Base-by-base conservation (phyloP, 2,888 invertebrate species). In the Ischnura elegans region DNA sequence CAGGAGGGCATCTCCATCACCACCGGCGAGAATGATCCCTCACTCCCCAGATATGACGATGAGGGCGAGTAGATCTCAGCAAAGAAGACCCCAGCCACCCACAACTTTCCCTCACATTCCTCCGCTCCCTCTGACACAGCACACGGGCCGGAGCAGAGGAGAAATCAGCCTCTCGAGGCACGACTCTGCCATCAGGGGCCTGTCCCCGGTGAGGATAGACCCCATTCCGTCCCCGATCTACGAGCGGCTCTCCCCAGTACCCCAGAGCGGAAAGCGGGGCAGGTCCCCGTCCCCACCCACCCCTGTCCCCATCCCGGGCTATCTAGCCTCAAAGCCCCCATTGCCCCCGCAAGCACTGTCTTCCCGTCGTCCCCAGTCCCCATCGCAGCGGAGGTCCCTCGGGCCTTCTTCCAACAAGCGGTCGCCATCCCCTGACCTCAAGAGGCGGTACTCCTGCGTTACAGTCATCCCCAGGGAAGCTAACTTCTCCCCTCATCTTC, bases 221-320 rank as follows among this genome's bases (percentile, higher is more conserved):
- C 90, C 90, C 55, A 90, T 90, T 8, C 90, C 61, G 55, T 90
- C 90, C 25, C 90, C 90, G 43, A 90, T 90, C 36, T 90, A 90
- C 36, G 55, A 90, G 45, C 55, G 90, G 43, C 90, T 90, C 0
- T 90, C 90, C 0, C 90, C 90, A 36, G n/a, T 76, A 10, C 61
- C 43, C 25, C 13, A 42, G 43, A n/a, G n/a, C 90, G 55, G 61
- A 61, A 90, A 90, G 43, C 36, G 90, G 90, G 42, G 43, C 90
- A 55, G 90, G 66, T 90, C 90, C 43, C 86, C 86, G 29, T 43
- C 86, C 0, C 45, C 86, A 25, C 90, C 90, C 46, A 42, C 36
- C 13, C 55, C 55, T n/a, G 21, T 25, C n/a, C 90, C 29, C 25
- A 25, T 29, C 1, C 76, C 90, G 10, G 19, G 61, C 25, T 90